These are phyloP conservation scores for Pachyseris speciosa DNA, from an alignment of 64 coral and sea anemone genomes.

Conservation along the genomic window DNA sequence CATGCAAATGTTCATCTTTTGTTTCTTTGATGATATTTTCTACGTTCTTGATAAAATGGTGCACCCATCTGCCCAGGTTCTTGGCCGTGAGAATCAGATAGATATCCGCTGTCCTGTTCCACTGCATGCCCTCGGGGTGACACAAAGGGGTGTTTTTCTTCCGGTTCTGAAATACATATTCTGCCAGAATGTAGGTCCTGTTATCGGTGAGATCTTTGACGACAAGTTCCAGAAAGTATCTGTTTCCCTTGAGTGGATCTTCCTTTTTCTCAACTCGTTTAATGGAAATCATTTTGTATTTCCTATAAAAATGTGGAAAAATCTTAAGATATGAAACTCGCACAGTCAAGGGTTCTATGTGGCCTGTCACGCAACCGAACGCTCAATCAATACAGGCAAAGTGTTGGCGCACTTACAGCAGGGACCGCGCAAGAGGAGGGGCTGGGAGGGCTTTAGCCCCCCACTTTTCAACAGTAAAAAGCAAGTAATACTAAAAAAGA, in stretches of 20 bases:
- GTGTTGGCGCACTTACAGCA: no score
- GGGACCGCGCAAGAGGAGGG: no score
- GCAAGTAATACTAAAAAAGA: no score
- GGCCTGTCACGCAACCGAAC: no score
- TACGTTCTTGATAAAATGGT: slow-evolving; percentile 88
- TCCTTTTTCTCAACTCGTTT: slow-evolving; percentile 33
- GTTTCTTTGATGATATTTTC: slow-evolving; percentile 55
- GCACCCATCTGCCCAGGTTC: slow-evolving; percentile 85
- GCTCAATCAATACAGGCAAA: no score
- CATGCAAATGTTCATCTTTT: slow-evolving; percentile 73
- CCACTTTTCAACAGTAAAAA: no score
- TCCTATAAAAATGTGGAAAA: background rate
- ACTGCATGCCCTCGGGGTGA: slow-evolving; percentile 51
- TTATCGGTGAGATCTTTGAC: background rate
- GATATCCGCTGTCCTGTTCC: slow-evolving; percentile 78
- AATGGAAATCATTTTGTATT: slow-evolving; percentile 28
- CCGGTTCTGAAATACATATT: slow-evolving; percentile 7
- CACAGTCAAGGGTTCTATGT: no score
- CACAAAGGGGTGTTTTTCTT: slow-evolving; percentile 32
- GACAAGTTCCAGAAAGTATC: slow-evolving; percentile 57
- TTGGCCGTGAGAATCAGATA: slow-evolving; percentile 88
- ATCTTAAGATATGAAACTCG: no score
- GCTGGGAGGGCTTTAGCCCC: no score
- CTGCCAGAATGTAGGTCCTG: slow-evolving; percentile 11
- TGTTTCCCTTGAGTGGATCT: background rate